Base-by-base conservation (phyloP, 1,140 invertebrate species). In the Hyposmocoma kahamanoa region DNA sequence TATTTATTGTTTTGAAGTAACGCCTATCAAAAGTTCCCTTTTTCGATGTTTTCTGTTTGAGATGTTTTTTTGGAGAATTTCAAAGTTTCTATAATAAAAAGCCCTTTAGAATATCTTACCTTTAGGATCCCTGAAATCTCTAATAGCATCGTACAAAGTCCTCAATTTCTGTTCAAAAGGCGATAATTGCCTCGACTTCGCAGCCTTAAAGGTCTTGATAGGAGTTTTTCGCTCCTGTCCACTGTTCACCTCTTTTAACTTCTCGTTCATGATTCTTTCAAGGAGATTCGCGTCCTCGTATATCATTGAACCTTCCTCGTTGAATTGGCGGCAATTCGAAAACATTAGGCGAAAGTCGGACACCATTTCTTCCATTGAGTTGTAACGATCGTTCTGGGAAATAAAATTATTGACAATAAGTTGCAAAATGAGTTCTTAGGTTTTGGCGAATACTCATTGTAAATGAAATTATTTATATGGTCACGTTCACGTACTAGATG, bases 241-340 rank as follows among this genome's bases (percentile, higher is more conserved):
- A 20, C 38, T 67, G 38, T 68, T 67, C 42, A 95, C 76, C 55
- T 97, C 94, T 69, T 92, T 92, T 0, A 97, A 88, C 80, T 95
- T 96, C 39, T 95, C 93, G 68, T 93, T 92, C 18, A 99, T 82
- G 8, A 95, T 91, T 67, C 91, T 91, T 74, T 98, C 96, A 19
- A 99, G 83, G 21, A 92, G 91, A 71, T 94, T 95, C 0, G 97
- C 96, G 88, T 99, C 97, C 67, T 97, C 94, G 66, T 97, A 98
- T 62, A 99, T 97, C 62, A 94, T 91, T 0, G 97, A 98, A 20
- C 94, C 93, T 84, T 98, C 97, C 85, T 98, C 97, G 78, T 99
- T 99, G 76, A 97, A 99, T 63, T 95, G 93, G 0, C 96, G 92
- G 68, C 97, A 98, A 84, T 99, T 99, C 42, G 92, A 91, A 82